These are phyloP conservation scores for Pseudomyrmex cubaensis DNA, from an alignment of 1,140 invertebrate genomes.

Conservation along the genomic window DNA sequence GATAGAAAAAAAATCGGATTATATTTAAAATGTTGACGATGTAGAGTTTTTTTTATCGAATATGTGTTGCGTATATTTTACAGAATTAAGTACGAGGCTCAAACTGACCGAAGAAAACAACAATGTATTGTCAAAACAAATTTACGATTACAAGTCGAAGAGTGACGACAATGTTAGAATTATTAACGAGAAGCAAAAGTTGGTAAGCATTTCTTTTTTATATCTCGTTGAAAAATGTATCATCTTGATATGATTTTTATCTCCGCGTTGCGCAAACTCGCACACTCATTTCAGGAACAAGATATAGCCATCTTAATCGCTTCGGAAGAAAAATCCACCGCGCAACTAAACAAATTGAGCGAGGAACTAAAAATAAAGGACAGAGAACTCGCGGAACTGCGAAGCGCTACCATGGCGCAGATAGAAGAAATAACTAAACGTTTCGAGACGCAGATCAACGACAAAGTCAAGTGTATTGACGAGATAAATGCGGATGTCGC, in stretches of 20 bases:
- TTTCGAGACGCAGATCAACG: constrained; percentile 75
- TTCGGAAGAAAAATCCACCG: constrained; percentile 64
- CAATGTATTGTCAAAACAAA: constrained; percentile 64
- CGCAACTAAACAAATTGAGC: constrained; percentile 73
- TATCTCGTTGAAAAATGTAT: not conserved
- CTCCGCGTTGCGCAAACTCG: not conserved
- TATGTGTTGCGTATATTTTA: constrained; percentile 44
- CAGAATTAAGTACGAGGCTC: constrained; percentile 71
- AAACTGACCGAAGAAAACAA: constrained; percentile 69
- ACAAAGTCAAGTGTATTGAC: constrained; percentile 77
- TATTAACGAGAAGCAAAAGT: constrained; percentile 73
- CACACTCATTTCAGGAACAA: constrained; percentile 67
- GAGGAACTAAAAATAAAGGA: constrained; percentile 74
- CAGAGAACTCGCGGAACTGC: constrained; percentile 77
- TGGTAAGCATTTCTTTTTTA: constrained; percentile 66
- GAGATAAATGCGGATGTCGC: constrained; percentile 74
- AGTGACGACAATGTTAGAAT: constrained; percentile 65
- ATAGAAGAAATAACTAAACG: constrained; percentile 77
- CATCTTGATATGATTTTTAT: not conserved
- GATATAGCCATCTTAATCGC: constrained; percentile 69
- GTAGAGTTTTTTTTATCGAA: not conserved
- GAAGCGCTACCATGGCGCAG: constrained; percentile 72
- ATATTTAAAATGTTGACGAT: not conserved
- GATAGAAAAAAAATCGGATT: not conserved
- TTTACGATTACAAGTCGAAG: constrained; percentile 62